Evolutionary conservation across 2,888 invertebrate genomes (phyloP).

Genomic region (Drosophila rellima): DNA sequence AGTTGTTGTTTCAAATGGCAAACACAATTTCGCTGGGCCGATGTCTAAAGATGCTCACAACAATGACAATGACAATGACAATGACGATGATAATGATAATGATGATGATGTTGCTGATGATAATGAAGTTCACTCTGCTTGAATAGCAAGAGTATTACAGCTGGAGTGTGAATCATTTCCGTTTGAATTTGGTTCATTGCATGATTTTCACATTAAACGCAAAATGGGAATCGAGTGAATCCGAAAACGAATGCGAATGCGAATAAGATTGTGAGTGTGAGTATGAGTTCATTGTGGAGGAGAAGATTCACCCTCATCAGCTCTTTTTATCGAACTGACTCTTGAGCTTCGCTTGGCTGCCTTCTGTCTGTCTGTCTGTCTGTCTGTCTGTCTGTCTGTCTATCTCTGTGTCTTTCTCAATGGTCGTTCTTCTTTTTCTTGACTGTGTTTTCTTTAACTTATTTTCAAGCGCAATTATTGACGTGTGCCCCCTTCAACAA

Average conservation of each 20-base stretch:
- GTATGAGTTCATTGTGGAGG: not conserved
- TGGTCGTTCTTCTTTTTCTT: slow-evolving; percentile 57
- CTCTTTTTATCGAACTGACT: slow-evolving; percentile 37
- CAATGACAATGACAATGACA: slow-evolving; percentile 16
- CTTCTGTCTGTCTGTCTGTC: slow-evolving; percentile 1
- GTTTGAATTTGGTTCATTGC: slow-evolving; percentile 81
- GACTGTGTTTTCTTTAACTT: slow-evolving; percentile 77
- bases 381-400: slow-evolving; percentile 9
- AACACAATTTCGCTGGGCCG: slow-evolving; percentile 66
- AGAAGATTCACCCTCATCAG: slow-evolving; percentile 9
- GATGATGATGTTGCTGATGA: slow-evolving; percentile 18
- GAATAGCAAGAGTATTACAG: slow-evolving; percentile 48
- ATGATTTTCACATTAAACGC: slow-evolving; percentile 79
- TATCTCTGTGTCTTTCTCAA: slow-evolving; percentile 23
- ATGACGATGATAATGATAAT: slow-evolving; percentile 16
- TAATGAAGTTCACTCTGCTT: slow-evolving; percentile 35
- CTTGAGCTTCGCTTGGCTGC: slow-evolving; percentile 54
- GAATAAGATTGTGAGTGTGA: not conserved
- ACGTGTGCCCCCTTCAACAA: slow-evolving; percentile 68
- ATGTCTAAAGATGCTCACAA: slow-evolving; percentile 39
- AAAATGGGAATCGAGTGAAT: slow-evolving; percentile 23
- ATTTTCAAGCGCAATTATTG: slow-evolving; percentile 76
- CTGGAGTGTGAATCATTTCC: slow-evolving; percentile 81
- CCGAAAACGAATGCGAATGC: not conserved
- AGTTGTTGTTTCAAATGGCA: slow-evolving; percentile 65